phyloP scores from a whole-genome alignment of 92 coral and sea anemone genomes.

The Zoanthus sociatus region DNA sequence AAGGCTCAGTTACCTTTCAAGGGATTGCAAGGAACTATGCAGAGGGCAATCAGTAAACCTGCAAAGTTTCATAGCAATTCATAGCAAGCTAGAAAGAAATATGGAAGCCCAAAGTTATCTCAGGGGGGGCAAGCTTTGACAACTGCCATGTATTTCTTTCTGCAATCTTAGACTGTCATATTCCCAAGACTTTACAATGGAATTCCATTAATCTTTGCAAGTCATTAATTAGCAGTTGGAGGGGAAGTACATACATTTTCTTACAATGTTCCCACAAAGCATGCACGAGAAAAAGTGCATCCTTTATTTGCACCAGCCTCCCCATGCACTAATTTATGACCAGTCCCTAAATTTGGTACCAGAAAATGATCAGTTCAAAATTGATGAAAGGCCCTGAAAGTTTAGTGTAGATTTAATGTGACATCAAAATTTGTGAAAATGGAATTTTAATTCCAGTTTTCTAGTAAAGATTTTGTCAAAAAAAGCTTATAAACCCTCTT shows the following conservation, averaged over 20 bases:
- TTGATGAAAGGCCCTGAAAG: neutral
- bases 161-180: neutral
- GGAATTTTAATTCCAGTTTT: neutral
- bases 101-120: neutral
- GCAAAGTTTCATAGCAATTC: neutral
- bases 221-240: constrained; percentile 8
- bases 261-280: constrained; percentile 9
- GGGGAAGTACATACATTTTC: neutral
- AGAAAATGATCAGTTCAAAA: neutral
- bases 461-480: neutral
- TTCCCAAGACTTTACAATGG: neutral
- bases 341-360: constrained; percentile 13
- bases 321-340: neutral
- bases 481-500: neutral
- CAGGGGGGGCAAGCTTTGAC: neutral
- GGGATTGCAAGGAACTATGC: neutral
- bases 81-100: constrained; percentile 1
- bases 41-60: neutral
- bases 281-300: neutral
- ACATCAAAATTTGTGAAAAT: neutral
- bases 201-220: neutral
- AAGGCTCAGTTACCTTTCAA: neutral
- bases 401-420: neutral
- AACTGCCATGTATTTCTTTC: neutral
- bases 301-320: constrained; percentile 8